Percentiles rank a stretch among this genome's conserved stretches.
Conservation (phyloP, 2,888 invertebrate species). For the Epistrophe grossulariae region DNA sequence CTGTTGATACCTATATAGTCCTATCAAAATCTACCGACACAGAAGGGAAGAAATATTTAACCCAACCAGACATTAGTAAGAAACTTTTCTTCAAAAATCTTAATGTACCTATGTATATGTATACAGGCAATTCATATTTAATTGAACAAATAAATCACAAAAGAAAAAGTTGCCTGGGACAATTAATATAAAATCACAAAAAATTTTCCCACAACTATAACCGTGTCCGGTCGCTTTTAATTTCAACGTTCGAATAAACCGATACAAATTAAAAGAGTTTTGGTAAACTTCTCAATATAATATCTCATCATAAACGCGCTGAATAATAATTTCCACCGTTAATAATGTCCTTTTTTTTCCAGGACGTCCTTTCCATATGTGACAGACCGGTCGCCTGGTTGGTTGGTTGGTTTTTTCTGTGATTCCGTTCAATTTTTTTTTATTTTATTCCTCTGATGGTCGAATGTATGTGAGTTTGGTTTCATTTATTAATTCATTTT, state of each 20-base stretch:
- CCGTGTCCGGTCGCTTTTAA: constrained; percentile 80
- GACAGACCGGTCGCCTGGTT: constrained; percentile 44
- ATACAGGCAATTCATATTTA: background rate
- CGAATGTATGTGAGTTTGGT: constrained; percentile 64
- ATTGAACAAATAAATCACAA: background rate
- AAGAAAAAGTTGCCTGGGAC: background rate
- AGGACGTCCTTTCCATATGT: constrained; percentile 70
- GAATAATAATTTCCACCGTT: constrained; percentile 78
- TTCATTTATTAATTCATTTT: constrained; percentile 65
- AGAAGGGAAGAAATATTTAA: background rate
- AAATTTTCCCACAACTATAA: constrained; percentile 46
- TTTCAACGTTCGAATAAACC: constrained; percentile 80
- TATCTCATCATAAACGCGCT: constrained; percentile 74
- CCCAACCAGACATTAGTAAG: background rate
- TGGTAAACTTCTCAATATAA: constrained; percentile 73
- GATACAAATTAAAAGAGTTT: constrained; percentile 76
- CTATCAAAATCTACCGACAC: background rate
- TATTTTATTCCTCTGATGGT: constrained; percentile 41
- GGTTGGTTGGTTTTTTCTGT: constrained; percentile 46
- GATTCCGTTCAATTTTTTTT: constrained; percentile 43
- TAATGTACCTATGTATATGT: background rate
- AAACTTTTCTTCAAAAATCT: background rate
- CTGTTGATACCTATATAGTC: constrained; percentile 47
- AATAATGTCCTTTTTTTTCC: constrained; percentile 76
- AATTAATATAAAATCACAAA: constrained; percentile 33